Conservation (phyloP, 1,140 invertebrate genomes). For the Penaeus chinensis region DNA sequence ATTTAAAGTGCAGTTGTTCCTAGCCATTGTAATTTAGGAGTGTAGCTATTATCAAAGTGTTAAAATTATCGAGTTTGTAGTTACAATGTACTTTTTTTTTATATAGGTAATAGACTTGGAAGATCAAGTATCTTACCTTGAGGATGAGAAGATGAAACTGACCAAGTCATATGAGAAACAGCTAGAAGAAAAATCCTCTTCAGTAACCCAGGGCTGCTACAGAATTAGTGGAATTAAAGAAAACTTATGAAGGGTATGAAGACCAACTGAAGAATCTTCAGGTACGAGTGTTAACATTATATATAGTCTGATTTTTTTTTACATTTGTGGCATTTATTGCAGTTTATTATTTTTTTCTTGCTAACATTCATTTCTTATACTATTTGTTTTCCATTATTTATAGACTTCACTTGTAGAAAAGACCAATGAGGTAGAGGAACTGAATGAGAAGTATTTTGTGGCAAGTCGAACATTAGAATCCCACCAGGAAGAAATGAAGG, state of each 20-base stretch:
- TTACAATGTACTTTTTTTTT: not conserved
- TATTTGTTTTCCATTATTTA: not conserved
- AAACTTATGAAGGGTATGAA: conserved; percentile 45
- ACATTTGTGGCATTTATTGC: not conserved
- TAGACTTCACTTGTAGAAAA: conserved; percentile 62
- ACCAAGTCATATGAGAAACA: conserved; percentile 61
- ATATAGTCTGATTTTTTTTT: not conserved
- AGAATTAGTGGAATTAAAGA: conserved; percentile 65
- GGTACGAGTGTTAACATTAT: conserved; percentile 6
- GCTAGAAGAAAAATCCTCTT: conserved; percentile 65
- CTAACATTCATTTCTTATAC: not conserved
- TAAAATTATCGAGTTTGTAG: not conserved
- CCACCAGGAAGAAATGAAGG: conserved; percentile 64
- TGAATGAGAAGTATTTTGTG: conserved; percentile 41
- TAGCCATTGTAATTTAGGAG: not conserved
- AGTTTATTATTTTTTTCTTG: no score
- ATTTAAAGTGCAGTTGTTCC: no score
- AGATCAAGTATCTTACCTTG: conserved; percentile 18
- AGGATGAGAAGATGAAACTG: conserved; percentile 26
- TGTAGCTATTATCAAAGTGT: not conserved
- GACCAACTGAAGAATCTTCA: conserved; percentile 58
- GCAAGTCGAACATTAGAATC: conserved; percentile 65
- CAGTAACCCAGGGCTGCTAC: conserved; percentile 63
- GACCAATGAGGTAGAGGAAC: conserved; percentile 60
- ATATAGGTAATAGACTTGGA: conserved; percentile 25